Evolutionary conservation across 2,797 vertebrate species (phyloP), one percentile per base, ranked within the genome.

Genomic region (Parauchenoglanis punctatus): DNA sequence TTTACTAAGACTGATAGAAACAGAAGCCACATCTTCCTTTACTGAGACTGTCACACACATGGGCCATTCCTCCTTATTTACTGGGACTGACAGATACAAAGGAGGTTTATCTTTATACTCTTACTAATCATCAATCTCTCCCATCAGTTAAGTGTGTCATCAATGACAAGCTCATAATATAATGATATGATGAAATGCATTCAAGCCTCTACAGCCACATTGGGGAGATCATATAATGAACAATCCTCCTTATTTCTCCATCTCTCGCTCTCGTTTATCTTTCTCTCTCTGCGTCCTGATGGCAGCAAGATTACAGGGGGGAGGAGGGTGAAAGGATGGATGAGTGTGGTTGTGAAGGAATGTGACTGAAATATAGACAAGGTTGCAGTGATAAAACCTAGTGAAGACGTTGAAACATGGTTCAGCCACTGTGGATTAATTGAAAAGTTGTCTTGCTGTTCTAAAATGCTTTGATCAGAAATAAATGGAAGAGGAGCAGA

Each of bases 161-260:
- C 56, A 77, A 4, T 58, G 72, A 67, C n/a, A 3, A 81, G 77
- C 8, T 52, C 4, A 81, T 78, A 35, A 59, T 80, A 80, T 23
- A 40, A 35, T 58, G 52, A 87, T 87, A 40, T 85, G 73, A 59
- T 88, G 46, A 86, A 84, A 81, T 84, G 35, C 82, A 87, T 86
- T 87, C 86, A 83, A 68, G 86, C 58, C 73, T 84, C 67, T 59
- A 72, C 28, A 63, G 78, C 56, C 80, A 87, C 80, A 46, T 58
- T 78, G 28, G 61, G 67, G 86, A 89, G 44, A 88, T 88, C 25
- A 46, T 73, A n/a, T 35, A 82, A 89, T 89, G 59, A 84, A 87
- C 56, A 20, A 12, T 85, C 7, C n/a, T 28, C 18, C 49, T 49
- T 58, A 49, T 56, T 23, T 54, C 58, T 40, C 68, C 2, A 18